phyloP scores from a whole-genome alignment of 2,113 vertebrate species.

The Mungos mungo region DNA sequence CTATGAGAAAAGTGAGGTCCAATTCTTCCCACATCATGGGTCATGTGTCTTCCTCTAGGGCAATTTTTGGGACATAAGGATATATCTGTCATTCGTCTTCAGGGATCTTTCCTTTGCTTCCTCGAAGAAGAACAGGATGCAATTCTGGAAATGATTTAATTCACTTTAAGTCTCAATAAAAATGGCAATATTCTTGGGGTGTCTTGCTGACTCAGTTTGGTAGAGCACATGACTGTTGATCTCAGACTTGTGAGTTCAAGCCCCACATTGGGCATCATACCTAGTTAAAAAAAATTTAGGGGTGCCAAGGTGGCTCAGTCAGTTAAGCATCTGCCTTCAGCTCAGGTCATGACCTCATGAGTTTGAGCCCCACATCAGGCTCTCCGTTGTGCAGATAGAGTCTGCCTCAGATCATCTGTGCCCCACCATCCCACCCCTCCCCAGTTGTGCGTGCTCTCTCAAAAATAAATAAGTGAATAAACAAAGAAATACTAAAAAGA shows the following conservation, averaged over 20 bases:
- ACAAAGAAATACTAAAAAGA: not conserved
- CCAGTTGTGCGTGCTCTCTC: not conserved
- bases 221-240: no score
- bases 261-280: no score
- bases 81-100: not conserved
- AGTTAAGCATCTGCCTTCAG: not conserved
- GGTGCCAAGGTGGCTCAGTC: not conserved
- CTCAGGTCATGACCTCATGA: not conserved
- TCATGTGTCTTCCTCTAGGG: not conserved
- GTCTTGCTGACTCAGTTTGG: not conserved
- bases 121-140: not conserved
- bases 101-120: not conserved
- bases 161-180: not conserved
- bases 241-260: no score
- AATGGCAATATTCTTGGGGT: not conserved
- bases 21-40: not conserved
- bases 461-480: not conserved
- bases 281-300: no score
- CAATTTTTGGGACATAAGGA: not conserved
- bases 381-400: not conserved
- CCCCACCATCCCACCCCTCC: not conserved
- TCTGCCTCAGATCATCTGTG: not conserved
- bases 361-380: not conserved
- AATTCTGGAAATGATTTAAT: constrained; percentile 3
- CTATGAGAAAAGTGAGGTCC: not conserved